These are phyloP conservation scores for Pollimyrus isidori DNA, from an alignment of 2,113 vertebrate genomes.

Conservation along the genomic window DNA sequence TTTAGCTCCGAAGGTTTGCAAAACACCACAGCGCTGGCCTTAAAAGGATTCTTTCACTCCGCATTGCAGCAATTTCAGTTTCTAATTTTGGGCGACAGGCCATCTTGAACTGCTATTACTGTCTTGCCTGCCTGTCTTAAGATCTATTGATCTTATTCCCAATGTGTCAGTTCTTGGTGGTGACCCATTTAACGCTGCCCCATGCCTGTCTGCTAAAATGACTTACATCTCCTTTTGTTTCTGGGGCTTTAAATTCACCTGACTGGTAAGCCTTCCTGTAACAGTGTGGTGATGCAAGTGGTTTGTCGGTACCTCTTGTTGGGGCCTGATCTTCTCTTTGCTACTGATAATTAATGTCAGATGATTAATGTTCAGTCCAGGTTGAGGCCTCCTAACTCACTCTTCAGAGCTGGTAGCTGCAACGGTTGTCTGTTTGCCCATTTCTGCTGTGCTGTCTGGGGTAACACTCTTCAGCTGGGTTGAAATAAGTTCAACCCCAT, in stretches of 20 bases:
- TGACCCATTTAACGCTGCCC: background rate
- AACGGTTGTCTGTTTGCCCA: background rate
- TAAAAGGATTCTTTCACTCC: background rate
- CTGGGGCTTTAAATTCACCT: background rate
- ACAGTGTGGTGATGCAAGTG: background rate
- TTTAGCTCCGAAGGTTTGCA: background rate
- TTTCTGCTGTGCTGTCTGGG: background rate
- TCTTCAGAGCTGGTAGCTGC: background rate
- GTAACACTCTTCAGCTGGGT: background rate
- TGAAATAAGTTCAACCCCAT: background rate
- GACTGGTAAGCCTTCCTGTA: background rate
- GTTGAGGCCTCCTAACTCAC: background rate
- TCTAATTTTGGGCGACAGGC: background rate
- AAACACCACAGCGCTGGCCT: background rate
- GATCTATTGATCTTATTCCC: slow-evolving; percentile 15
- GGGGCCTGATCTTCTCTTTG: background rate
- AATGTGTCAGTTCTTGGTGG: background rate
- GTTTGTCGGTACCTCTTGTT: background rate
- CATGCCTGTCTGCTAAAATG: background rate
- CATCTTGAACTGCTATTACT: background rate
- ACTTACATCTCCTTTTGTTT: background rate
- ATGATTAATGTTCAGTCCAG: background rate
- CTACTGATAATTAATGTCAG: background rate
- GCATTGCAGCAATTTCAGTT: background rate
- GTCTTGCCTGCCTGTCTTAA: slow-evolving; percentile 9